Base-by-base conservation (phyloP, 92 coral and sea anemone species). In the Parazoanthus swiftii region DNA sequence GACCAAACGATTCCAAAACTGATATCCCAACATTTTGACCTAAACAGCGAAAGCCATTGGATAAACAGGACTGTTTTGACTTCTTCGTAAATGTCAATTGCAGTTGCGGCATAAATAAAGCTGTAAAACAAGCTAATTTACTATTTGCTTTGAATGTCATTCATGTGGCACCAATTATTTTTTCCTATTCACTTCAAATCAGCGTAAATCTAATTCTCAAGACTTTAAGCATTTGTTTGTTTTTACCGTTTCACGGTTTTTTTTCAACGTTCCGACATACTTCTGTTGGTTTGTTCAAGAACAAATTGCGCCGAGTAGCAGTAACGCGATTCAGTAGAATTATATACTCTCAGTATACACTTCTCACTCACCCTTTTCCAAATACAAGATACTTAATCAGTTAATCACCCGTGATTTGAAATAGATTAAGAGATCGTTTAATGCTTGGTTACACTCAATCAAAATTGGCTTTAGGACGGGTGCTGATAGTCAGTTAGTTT, bases 121-220 rank as follows among this genome's bases (percentile, higher is more conserved):
- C 15, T 20, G n/a, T 36, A 25, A 38, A 66, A 36, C 73, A 82
- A 81, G 7, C 33, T n/a, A 81, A 39, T 23, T 59, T 35, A 77
- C 54, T 82, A 66, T 36, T 80, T 33, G 85, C 56, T 80, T 80
- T 8, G 72, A 80, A 74, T 16, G 71, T 39, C 39, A 80, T 36
- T 80, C 43, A 56, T 73, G 42, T 26, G 29, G 70, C 46, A 3
- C 70, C 23, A 23, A 63, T 63, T 39, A 76, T 37, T 76, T 76
- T 54, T n/a, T 39, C 54, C 14, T 54, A 13, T 1, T 54, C 59
- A 3, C 59, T 54, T 13, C 59, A 54, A 54, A 54, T 54, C 2
- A 54, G 59, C 59, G 18, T 54, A 54, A 54, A 54, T 54, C 70
- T 20, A 63, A 63, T 18, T 18, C 70, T 23, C 8, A 63, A 63